Evolutionary conservation across 2,797 vertebrate species (phyloP).

Genomic region (Microctenopoma stevenorrisi): DNA sequence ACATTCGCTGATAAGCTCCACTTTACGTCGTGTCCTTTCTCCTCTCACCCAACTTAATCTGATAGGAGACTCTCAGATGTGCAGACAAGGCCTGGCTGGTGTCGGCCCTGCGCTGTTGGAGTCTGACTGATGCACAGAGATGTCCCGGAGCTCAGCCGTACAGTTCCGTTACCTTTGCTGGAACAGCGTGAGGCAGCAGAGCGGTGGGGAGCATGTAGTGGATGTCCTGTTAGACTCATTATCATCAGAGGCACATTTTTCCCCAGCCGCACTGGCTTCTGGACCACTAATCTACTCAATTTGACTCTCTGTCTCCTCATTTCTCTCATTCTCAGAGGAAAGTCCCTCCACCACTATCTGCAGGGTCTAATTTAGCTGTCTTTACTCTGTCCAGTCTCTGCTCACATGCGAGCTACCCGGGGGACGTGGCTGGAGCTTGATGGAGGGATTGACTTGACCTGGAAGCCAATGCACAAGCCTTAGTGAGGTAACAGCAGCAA

Average conservation of each 20-base stretch:
- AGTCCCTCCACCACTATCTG: slow-evolving; percentile 74
- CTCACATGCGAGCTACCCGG: slow-evolving; percentile 56
- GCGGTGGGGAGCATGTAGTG: slow-evolving; percentile 55
- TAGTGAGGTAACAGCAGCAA: slow-evolving; percentile 68
- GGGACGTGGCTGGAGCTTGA: slow-evolving; percentile 53
- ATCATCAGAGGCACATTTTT: slow-evolving; percentile 79
- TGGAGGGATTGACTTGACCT: slow-evolving; percentile 60
- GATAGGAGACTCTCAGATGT: slow-evolving; percentile 55
- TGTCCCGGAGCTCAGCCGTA: slow-evolving; percentile 59
- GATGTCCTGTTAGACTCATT: slow-evolving; percentile 83
- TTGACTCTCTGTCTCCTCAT: slow-evolving; percentile 78
- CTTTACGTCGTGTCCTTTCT: slow-evolving; percentile 43
- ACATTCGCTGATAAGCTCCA: slow-evolving; percentile 58
- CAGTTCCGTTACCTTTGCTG: slow-evolving; percentile 65
- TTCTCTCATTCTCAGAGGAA: slow-evolving; percentile 75
- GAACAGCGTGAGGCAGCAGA: slow-evolving; percentile 67
- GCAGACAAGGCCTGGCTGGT: slow-evolving; percentile 62
- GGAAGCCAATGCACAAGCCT: slow-evolving; percentile 53
- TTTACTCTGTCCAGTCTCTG: slow-evolving; percentile 60
- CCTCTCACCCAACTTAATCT: slow-evolving; percentile 46
- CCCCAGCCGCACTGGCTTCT: slow-evolving; percentile 72
- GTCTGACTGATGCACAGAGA: slow-evolving; percentile 52
- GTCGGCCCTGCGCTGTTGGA: slow-evolving; percentile 41
- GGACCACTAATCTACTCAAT: slow-evolving; percentile 76
- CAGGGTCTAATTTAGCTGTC: slow-evolving; percentile 82